These are phyloP conservation scores for Dallia pectoralis DNA, from an alignment of 2,797 vertebrate species.

Conservation along the genomic window DNA sequence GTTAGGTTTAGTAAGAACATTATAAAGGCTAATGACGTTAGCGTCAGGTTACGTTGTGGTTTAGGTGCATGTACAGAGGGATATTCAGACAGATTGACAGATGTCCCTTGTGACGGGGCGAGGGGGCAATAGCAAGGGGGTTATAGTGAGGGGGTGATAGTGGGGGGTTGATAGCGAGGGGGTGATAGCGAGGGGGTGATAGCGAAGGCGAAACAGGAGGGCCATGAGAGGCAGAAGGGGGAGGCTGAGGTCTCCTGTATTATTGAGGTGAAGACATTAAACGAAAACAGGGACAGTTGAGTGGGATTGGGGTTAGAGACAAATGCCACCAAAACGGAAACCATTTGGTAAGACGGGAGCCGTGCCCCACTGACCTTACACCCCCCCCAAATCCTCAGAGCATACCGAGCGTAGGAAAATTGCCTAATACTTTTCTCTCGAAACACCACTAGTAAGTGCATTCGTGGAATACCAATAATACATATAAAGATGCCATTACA, in stretches of 20 bases:
- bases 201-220: background rate
- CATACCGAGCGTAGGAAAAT: background rate
- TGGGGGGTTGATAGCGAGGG: background rate
- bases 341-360: constrained; percentile 6
- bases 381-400: constrained; percentile 4
- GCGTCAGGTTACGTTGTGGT: too few species aligned
- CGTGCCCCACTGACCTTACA: constrained; percentile 13
- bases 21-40: too few species aligned
- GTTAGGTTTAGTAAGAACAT: too few species aligned
- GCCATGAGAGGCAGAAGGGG: constrained; percentile 27
- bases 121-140: constrained; percentile 6
- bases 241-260: constrained; percentile 22
- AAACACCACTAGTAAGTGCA: background rate
- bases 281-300: constrained; percentile 28
- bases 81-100: constrained; percentile 36
- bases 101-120: constrained; percentile 15
- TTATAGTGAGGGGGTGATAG: background rate
- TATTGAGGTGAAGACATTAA: constrained; percentile 51
- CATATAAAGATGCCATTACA: background rate
- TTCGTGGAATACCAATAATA: constrained; percentile 11
- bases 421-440: background rate
- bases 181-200: background rate
- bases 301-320: constrained; percentile 9
- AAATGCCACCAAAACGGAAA: background rate
- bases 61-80: constrained; percentile 28